A percentile compares a stretch with the other conserved stretches of the same genome.
These are phyloP conservation scores for Heliornis fulica DNA, from an alignment of 2,113 vertebrate species.

Conservation along the genomic window DNA sequence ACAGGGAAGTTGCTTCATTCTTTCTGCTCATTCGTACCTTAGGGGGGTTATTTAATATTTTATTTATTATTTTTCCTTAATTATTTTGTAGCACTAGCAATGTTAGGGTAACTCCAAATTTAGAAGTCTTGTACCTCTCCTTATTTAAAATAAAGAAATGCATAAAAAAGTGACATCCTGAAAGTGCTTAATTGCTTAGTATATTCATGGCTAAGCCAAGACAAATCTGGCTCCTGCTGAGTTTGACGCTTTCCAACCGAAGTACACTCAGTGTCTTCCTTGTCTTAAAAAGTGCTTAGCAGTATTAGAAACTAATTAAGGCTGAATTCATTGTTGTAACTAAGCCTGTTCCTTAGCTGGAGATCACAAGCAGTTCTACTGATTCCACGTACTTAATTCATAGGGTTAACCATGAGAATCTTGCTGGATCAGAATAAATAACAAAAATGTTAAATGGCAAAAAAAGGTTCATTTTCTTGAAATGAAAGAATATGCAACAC, in stretches of 20 bases:
- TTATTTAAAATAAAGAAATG: not conserved
- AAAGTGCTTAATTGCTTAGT: not conserved
- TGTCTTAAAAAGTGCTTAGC: not conserved
- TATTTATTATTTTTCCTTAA: not conserved
- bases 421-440: not conserved
- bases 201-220: not conserved
- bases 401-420: not conserved
- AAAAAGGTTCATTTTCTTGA: not conserved
- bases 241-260: not conserved
- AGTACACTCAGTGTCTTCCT: not conserved
- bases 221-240: not conserved
- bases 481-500: not conserved
- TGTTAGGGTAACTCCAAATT: not conserved
- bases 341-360: not conserved
- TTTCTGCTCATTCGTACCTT: not conserved
- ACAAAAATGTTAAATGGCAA: not conserved
- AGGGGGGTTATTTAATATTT: not conserved
- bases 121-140: not conserved
- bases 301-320: not conserved
- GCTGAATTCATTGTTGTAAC: not conserved
- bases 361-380: not conserved
- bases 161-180: not conserved
- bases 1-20: not conserved
- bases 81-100: not conserved
- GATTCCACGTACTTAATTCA: not conserved